A percentile compares a stretch with the other conserved stretches of the same genome.
Conservation (phyloP, 2,797 vertebrate genomes). For the Loriculus beryllinus region DNA sequence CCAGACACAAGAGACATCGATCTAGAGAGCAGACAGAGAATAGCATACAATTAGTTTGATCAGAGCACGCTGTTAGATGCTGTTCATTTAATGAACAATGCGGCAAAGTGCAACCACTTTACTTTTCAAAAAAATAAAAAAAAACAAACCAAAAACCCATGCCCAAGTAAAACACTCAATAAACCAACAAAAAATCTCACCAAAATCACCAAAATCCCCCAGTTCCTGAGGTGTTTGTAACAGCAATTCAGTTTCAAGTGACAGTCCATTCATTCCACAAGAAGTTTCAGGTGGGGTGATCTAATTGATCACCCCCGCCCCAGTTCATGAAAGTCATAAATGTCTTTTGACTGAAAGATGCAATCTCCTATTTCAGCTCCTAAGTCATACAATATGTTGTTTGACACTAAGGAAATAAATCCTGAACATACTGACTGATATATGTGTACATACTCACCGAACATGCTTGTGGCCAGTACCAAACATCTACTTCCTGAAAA, state of each 20-base stretch:
- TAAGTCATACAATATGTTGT: not conserved
- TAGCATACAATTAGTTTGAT: not conserved
- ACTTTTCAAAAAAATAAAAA: not conserved
- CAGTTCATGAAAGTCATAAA: not conserved
- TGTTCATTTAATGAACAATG: not conserved
- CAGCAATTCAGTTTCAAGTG: not conserved
- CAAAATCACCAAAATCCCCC: accelerated
- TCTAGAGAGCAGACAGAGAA: not conserved
- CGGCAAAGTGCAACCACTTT: not conserved
- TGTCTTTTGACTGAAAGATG: not conserved
- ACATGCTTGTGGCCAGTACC: not conserved
- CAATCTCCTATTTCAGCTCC: not conserved
- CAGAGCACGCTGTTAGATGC: not conserved
- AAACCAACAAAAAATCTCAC: not conserved
- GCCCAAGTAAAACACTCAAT: not conserved
- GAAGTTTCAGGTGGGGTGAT: not conserved
- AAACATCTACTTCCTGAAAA: not conserved
- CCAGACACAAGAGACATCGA: not conserved
- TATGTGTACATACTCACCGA: accelerated
- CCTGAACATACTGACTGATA: not conserved
- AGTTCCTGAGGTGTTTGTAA: not conserved
- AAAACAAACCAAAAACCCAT: not conserved
- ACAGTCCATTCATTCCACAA: not conserved
- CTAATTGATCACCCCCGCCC: not conserved
- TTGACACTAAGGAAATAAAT: not conserved